Base-by-base conservation (phyloP, 2,888 invertebrate species). In the Furcula furcula region DNA sequence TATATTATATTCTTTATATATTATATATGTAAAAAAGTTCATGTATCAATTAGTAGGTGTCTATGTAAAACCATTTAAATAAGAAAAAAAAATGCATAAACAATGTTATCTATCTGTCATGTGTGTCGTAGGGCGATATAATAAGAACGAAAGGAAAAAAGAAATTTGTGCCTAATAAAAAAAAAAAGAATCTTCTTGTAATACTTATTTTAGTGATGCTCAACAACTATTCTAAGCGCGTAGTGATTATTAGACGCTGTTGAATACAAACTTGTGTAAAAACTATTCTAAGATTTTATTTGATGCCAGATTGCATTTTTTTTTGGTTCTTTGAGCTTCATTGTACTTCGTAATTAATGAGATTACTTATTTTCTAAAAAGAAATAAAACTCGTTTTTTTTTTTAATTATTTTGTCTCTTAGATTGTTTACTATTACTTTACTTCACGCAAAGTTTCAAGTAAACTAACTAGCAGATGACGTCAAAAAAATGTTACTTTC, bases 1-100 rank as follows among this genome's bases (percentile, higher is more conserved):
- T 81, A 85, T 76, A 84, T 77, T 87, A 83, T 88, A 88, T 88
- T 88, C 88, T 88, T 56, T 88, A 86, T 88, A 88, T 82, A 82
- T 84, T 65, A 59, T 88, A 86, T 86, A 82, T 87, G 85, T 87
- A 87, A 79, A 85, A 72, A 80, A 77, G 65, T 82, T 76, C 77
- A 70, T 78, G 79, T 86, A 80, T 72, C 72, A 77, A 65, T 79
- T 82, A 85, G 76, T 84, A 75, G 79, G 84, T 87, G 86, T 88
- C 86, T 87, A 87, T 67, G 78, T 15, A 74, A 82, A 84, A 69
- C 68, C 69, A 76, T 74, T 71, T 72, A 72, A 71, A 68, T 67
- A 74, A 65, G 57, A 53, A 72, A 5, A 4, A 4, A 66, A 74
- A 72, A 68, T 69, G 66, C 78, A 71, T 77, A 72, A 71, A 65